phyloP scores from a whole-genome alignment of 2,113 vertebrate genomes.

The Pygoscelis adeliae region DNA sequence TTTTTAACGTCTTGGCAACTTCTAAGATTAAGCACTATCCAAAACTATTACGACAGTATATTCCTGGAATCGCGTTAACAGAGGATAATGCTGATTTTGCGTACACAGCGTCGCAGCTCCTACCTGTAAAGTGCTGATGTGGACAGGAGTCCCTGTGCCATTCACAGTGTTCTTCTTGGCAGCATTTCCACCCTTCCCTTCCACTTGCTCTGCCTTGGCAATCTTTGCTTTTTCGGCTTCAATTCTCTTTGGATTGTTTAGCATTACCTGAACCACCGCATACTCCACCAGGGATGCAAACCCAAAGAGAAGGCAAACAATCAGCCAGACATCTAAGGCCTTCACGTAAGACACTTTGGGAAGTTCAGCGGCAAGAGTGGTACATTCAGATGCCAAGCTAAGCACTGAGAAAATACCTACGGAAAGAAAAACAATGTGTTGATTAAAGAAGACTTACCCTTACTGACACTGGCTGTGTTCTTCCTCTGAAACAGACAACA shows the following conservation, averaged over 20 bases:
- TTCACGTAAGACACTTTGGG: conserved; percentile 99
- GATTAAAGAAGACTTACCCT: neutral
- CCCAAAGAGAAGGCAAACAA: conserved; percentile 97
- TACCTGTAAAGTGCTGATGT: conserved; percentile 96
- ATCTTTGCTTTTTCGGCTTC: conserved; percentile 95
- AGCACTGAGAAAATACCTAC: conserved; percentile 97
- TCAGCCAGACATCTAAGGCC: conserved; percentile 97
- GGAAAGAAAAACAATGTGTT: neutral
- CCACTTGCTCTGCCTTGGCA: conserved; percentile 87
- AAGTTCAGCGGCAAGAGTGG: conserved; percentile 92
- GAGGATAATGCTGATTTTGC: neutral
- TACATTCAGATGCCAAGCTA: conserved; percentile 97
- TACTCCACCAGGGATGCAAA: conserved; percentile 98
- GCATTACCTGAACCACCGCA: conserved; percentile 95
- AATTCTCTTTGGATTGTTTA: conserved; percentile 94
- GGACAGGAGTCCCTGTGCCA: conserved; percentile 91
- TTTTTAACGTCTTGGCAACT: neutral
- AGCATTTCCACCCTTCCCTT: conserved; percentile 80
- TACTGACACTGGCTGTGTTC: neutral
- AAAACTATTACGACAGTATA: neutral
- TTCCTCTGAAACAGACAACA: neutral
- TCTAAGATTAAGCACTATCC: neutral
- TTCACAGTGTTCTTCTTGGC: conserved; percentile 91
- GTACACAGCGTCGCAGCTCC: neutral
- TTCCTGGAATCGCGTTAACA: neutral